phyloP scores from a whole-genome alignment of 2,113 vertebrate species.

The Emydura subglobosa region DNA sequence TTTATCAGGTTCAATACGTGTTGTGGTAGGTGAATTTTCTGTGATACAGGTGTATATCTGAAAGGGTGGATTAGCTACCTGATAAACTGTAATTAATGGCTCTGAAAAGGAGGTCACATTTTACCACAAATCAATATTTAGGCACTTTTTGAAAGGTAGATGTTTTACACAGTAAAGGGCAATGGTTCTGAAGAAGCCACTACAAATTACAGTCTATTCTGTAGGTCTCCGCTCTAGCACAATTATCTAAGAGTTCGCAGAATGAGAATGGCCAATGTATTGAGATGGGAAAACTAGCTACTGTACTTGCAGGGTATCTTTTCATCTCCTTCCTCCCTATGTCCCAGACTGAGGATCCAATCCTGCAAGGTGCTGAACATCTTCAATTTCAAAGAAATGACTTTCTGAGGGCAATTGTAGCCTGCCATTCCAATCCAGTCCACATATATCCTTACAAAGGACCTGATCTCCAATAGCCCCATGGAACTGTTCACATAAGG shows the following conservation, averaged over 20 bases:
- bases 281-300: slow-evolving; percentile 23
- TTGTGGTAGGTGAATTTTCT: slow-evolving; percentile 59
- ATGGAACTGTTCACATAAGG: neutral
- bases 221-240: slow-evolving; percentile 55
- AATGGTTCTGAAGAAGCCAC: slow-evolving; percentile 22
- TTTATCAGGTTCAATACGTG: neutral
- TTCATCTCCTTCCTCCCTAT: neutral
- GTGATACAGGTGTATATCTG: neutral
- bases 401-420: slow-evolving; percentile 18
- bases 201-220: slow-evolving; percentile 53
- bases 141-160: neutral
- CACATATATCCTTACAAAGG: rapidly evolving
- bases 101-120: slow-evolving; percentile 3
- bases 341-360: slow-evolving; percentile 25
- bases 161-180: neutral
- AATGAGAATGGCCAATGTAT: slow-evolving; percentile 53
- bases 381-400: neutral
- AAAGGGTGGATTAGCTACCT: slow-evolving; percentile 66
- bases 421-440: neutral
- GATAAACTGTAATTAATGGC: slow-evolving; percentile 55
- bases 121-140: neutral
- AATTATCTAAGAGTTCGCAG: slow-evolving; percentile 45
- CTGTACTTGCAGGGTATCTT: neutral
- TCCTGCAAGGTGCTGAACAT: slow-evolving; percentile 19
- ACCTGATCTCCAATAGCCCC: rapidly evolving